These are phyloP conservation scores for Drosophila falleni DNA, from an alignment of 2,888 invertebrate species.

Conservation along the genomic window DNA sequence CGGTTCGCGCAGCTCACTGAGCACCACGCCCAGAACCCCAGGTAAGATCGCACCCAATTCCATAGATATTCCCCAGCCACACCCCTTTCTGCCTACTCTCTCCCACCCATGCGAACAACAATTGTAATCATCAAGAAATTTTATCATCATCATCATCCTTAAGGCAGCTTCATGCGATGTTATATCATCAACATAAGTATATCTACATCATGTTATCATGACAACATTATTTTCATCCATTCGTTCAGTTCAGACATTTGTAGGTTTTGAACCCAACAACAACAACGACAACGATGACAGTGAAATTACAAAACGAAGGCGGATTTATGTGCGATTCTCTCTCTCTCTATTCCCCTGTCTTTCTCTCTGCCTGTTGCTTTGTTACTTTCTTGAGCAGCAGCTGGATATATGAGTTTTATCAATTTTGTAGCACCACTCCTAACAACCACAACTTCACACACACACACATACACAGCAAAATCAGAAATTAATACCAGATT, in stretches of 20 bases:
- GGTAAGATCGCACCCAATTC: slow-evolving; percentile 79
- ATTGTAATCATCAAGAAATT: slow-evolving; percentile 5
- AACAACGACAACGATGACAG: not conserved
- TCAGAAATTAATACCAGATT: not conserved
- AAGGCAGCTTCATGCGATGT: slow-evolving; percentile 26
- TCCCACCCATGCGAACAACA: slow-evolving; percentile 6
- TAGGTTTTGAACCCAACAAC: slow-evolving; percentile 11
- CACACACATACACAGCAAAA: slow-evolving; percentile 9
- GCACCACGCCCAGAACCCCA: slow-evolving; percentile 86
- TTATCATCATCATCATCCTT: slow-evolving; percentile 17
- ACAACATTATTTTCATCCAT: slow-evolving; percentile 14
- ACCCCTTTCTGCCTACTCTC: slow-evolving; percentile 2
- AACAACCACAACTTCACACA: slow-evolving; percentile 15
- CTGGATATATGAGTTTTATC: slow-evolving; percentile 21
- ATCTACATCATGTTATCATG: slow-evolving; percentile 1
- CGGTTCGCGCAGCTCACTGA: slow-evolving; percentile 86
- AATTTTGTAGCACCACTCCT: slow-evolving; percentile 19
- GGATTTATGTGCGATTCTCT: slow-evolving; percentile 2
- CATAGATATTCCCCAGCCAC: slow-evolving; percentile 3
- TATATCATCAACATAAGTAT: not conserved
- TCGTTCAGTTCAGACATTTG: slow-evolving; percentile 14
- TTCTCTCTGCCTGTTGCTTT: slow-evolving; percentile 6
- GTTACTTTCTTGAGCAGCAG: slow-evolving; percentile 16
- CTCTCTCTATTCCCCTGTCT: slow-evolving; percentile 2
- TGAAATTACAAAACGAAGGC: not conserved